phyloP scores from a whole-genome alignment of 2,797 vertebrate genomes.

The Oryzias dopingdopingensis region DNA sequence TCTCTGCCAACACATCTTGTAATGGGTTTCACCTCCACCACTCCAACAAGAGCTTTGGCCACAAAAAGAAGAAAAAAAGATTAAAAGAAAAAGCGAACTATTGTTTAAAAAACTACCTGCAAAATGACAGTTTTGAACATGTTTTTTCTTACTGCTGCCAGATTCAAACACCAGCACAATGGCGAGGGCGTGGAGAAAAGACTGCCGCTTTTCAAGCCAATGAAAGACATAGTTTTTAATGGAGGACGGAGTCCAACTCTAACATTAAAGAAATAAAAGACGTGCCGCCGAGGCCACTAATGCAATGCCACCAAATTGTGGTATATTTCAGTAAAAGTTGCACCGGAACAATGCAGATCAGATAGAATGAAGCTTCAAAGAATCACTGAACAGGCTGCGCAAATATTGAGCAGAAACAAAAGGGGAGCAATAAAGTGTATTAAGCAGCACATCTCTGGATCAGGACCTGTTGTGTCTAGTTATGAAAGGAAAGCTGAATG shows the following conservation, averaged over 20 bases:
- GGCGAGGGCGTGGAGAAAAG: constrained; percentile 60
- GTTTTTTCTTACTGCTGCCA: constrained; percentile 5
- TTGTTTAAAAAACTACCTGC: constrained; percentile 57
- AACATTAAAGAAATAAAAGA: constrained; percentile 38
- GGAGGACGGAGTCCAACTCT: constrained; percentile 28
- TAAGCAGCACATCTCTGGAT: constrained; percentile 12
- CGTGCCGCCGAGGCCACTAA: constrained; percentile 50
- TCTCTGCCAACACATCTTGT: constrained; percentile 66
- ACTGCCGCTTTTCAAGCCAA: constrained; percentile 42
- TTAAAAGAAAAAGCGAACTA: constrained; percentile 66
- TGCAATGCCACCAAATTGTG: constrained; percentile 24
- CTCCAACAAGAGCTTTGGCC: constrained; percentile 42
- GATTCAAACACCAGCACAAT: constrained; percentile 58
- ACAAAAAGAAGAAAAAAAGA: constrained; percentile 14
- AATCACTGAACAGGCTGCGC: constrained; percentile 18
- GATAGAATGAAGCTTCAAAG: constrained; percentile 17
- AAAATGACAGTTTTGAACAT: constrained; percentile 54
- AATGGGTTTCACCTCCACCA: constrained; percentile 74
- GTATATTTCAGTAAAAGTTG: constrained; percentile 35
- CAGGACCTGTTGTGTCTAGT: constrained; percentile 28
- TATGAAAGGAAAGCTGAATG: constrained; percentile 3
- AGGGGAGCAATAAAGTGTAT: background rate
- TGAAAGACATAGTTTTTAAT: constrained; percentile 59
- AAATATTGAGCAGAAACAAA: constrained; percentile 20
- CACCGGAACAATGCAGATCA: constrained; percentile 20